Base-by-base conservation (phyloP, 53 echinoderm and acorn worm genomes). In the Antedon mediterranea region DNA sequence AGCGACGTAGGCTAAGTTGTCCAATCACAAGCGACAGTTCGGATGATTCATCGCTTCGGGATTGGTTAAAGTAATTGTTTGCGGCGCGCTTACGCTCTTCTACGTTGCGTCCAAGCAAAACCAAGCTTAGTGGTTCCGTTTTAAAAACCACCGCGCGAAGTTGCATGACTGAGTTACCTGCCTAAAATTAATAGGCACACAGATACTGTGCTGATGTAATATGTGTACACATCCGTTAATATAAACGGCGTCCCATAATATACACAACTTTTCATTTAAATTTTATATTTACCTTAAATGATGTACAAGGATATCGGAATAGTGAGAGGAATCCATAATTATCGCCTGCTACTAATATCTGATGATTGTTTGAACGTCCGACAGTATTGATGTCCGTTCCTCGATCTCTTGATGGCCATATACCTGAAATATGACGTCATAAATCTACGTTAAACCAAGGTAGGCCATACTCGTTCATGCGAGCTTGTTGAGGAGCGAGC, bases 241-340 rank as follows among this genome's bases (percentile, higher is more conserved):
- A 5, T 72, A 72, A 9, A 72, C 30, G 20, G 29, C 6, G 6
- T 9, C n/a, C n/a, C 29, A 30, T n/a, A n/a, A n/a, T n/a, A n/a
- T n/a, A 4, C 23, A 29, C 23, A 75, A 4, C 32, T 4, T 32
- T n/a, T 75, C 20, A 75, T 28, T 28, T 30, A 32, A n/a, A 75
- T 23, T 11, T 27, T 28, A 79, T 70, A 74, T 82, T 74, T 71
- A 95, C 91, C 82, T 87, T 95, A 71, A 78, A 77, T 11, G 91
- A 87, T 7, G 87, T 76, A 80, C 95, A 95, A 2, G 95, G 95
- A 75, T 91, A 91, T 72, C 83, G 81, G 76, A 84, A 92, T 0
- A 89, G 71, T 14, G 95, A 95, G 26, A 95, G 74, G 27, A 84
- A 79, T 15, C 95, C 95, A 20, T 77, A 78, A 77, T 84, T 89